A percentile compares a stretch with the other conserved stretches of the same genome.
Conservation (phyloP, 2,888 invertebrate genomes). For the Sesia bembeciformis region DNA sequence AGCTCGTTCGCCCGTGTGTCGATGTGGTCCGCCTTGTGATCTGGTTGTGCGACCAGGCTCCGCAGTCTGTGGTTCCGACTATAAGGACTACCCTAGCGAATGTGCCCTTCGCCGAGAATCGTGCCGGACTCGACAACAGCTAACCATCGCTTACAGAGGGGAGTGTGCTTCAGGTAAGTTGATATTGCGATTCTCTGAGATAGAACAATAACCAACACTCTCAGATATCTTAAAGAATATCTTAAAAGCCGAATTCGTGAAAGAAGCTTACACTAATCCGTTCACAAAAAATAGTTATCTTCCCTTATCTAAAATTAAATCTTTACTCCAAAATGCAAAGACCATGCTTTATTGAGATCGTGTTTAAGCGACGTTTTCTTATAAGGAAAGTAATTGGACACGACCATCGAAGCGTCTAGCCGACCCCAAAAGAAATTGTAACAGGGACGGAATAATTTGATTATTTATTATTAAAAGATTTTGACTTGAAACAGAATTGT, state of each 20-base stretch:
- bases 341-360: slow-evolving; percentile 33
- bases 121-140: slow-evolving; percentile 82
- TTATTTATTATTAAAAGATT: slow-evolving; percentile 35
- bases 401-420: slow-evolving; percentile 37
- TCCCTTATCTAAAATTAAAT: slow-evolving; percentile 58
- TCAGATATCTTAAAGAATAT: too few relatives aligned
- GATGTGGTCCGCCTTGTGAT: slow-evolving; percentile 85
- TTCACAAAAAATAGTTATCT: slow-evolving; percentile 12
- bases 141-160: slow-evolving; percentile 86
- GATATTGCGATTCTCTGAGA: neutral
- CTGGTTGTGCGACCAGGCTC: slow-evolving; percentile 79
- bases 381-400: slow-evolving; percentile 48
- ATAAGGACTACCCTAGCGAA: slow-evolving; percentile 86
- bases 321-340: slow-evolving; percentile 44
- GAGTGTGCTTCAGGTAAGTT: slow-evolving; percentile 85
- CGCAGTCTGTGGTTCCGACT: slow-evolving; percentile 85
- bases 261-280: slow-evolving; percentile 1
- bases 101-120: slow-evolving; percentile 86
- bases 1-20: slow-evolving; percentile 83
- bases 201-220: neutral
- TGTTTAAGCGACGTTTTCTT: slow-evolving; percentile 46
- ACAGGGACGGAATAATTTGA: slow-evolving; percentile 43
- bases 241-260: neutral
- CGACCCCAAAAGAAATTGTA: slow-evolving; percentile 36
- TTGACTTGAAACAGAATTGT: slow-evolving; percentile 9